Evolutionary conservation across 2,113 vertebrate species (phyloP).

Genomic region (Proteles cristata): DNA sequence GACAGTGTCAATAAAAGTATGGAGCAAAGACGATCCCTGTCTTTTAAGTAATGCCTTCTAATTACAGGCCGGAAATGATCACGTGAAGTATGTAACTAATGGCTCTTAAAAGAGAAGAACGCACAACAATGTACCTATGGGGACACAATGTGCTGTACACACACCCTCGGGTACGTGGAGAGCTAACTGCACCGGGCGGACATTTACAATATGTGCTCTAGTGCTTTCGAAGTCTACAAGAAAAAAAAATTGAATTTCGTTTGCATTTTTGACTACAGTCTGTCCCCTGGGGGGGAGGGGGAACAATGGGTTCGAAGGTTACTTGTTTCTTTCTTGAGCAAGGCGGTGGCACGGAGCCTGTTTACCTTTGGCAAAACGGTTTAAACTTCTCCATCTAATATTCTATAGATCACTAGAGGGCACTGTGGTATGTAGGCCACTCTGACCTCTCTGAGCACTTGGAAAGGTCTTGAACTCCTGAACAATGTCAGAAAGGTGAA

Average conservation of each 20-base stretch:
- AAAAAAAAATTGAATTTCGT: not conserved
- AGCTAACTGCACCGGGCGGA: not conserved
- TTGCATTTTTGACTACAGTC: not conserved
- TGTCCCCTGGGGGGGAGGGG: not conserved
- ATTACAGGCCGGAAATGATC: conserved; percentile 87
- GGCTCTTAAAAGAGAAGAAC: conserved; percentile 72
- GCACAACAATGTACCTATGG: not conserved
- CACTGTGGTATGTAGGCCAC: conserved; percentile 91
- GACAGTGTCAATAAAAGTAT: conserved; percentile 91
- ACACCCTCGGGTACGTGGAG: not conserved
- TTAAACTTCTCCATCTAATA: conserved; percentile 66
- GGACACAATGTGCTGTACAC: rapidly evolving
- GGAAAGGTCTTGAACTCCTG: conserved; percentile 78
- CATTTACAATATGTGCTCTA: not conserved
- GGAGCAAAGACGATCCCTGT: conserved; percentile 86
- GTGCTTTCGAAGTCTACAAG: not conserved
- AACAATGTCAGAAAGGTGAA: conserved; percentile 41
- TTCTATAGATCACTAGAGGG: conserved; percentile 92
- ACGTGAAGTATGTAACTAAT: conserved; percentile 78
- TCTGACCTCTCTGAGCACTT: conserved; percentile 84
- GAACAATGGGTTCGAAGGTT: not conserved
- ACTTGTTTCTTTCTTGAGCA: not conserved
- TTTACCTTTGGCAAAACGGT: conserved; percentile 56
- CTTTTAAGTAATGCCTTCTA: conserved; percentile 87
- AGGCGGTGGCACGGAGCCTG: not conserved